Evolutionary conservation across 53 echinoderm and acorn worm genomes (phyloP), one percentile per base, ranked within the genome.

Genomic region (Antedon mediterranea): DNA sequence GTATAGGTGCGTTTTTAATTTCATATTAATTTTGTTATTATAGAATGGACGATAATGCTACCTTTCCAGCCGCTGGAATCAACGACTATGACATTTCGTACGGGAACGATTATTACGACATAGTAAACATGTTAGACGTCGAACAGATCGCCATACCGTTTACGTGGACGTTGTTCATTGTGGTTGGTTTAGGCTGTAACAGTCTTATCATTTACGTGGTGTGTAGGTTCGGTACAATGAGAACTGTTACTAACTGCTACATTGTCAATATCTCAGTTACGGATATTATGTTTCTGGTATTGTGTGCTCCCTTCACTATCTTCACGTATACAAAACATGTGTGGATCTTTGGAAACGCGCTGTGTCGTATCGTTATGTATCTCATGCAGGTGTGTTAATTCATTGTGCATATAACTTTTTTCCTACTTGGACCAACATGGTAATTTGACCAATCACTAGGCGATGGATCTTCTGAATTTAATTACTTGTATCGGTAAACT

Each of bases 231-330:
- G 89, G 91, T 0, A 85, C 89, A 74, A 94, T 94, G 95, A 85
- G 92, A 81, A 94, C 95, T 4, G 91, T 89, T 29, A 94, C 94
- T 0, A 93, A 94, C 71, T 91, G 82, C 73, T 94, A 94, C 87
- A 94, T 94, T 81, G 89, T 94, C 28, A 94, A 89, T 44, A 41
- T 94, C 28, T 91, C 94, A 26, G 81, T 91, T 32, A 89, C 95
- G 0, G 95, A 94, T 32, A 88, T 94, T 29, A 85, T 92, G 4
- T 94, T 94, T 43, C 78, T 94, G 81, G 28, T 89, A 14, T 89
- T 82, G 82, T 92, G 92, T 32, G 95, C 87, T 0, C 95, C 95
- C 27, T 90, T 90, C 76, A 92, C 95, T 0, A 88, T 86, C 0
- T 72, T 82, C 14, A 34, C 78, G 11, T 85, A 85, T 41, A 11